These are phyloP conservation scores for Ophion slaviceki DNA, from an alignment of 2,888 invertebrate species.

Conservation along the genomic window DNA sequence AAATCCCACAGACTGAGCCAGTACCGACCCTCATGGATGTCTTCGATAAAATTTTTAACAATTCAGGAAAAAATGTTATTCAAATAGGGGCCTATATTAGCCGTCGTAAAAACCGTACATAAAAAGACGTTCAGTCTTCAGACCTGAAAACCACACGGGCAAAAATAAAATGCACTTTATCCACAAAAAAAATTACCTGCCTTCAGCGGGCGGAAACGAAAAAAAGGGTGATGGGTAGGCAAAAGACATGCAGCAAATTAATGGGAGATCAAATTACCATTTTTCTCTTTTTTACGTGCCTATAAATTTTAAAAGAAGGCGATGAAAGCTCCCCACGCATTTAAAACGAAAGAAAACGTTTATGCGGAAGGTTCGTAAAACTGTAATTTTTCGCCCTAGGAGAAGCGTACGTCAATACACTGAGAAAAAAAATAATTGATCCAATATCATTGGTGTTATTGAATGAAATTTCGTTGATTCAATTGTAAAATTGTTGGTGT, in stretches of 20 bases:
- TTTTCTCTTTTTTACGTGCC: not conserved
- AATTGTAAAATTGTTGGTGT: too few species aligned
- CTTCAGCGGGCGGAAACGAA: not conserved
- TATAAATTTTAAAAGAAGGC: not conserved
- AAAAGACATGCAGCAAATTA: slow-evolving; percentile 40
- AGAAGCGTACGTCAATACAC: not conserved
- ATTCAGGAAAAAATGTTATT: not conserved
- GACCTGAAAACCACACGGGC: not conserved
- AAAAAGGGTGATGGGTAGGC: not conserved
- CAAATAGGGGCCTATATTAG: not conserved
- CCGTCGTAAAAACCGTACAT: not conserved
- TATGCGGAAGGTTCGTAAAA: not conserved
- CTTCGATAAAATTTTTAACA: not conserved
- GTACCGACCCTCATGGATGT: not conserved
- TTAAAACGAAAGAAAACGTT: not conserved
- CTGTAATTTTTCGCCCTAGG: not conserved
- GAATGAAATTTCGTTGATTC: too few species aligned
- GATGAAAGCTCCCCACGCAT: not conserved
- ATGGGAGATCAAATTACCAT: slow-evolving; percentile 53
- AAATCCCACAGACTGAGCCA: not conserved
- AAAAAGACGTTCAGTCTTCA: not conserved
- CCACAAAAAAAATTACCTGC: not conserved
- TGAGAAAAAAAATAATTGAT: too few species aligned
- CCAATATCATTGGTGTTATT: too few species aligned
- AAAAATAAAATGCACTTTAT: not conserved